Conservation (phyloP, 2,797 vertebrate species). For the Natrix natrix region DNA sequence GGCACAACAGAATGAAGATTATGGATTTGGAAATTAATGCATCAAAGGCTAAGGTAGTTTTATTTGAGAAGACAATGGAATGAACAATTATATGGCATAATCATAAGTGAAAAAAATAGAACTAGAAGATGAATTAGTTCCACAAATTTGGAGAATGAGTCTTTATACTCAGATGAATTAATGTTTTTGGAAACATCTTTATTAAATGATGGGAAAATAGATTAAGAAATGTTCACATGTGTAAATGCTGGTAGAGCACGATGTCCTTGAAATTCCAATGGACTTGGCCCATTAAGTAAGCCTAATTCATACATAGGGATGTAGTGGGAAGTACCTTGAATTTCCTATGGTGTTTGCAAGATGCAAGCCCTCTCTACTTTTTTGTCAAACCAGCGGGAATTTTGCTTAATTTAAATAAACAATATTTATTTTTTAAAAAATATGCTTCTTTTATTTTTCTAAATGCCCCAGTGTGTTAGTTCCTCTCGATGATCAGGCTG, state of each 20-base stretch:
- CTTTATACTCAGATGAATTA: background rate
- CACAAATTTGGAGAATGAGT: too few relatives aligned
- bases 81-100: background rate
- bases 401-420: background rate
- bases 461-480: background rate
- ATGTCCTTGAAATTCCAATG: background rate
- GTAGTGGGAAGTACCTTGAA: background rate
- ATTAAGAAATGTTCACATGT: background rate
- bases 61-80: background rate
- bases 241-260: background rate
- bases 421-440: background rate
- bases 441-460: background rate
- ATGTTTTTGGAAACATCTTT: background rate
- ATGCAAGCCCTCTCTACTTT: background rate
- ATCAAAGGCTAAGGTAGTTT: background rate
- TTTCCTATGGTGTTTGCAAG: background rate
- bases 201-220: background rate
- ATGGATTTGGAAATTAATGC: background rate
- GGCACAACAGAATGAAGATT: background rate
- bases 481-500: background rate
- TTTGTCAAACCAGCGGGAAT: background rate
- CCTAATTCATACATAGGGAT: background rate
- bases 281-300: background rate
- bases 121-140: background rate
- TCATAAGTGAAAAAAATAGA: background rate